Evolutionary conservation across 2,888 invertebrate species (phyloP).

Genomic region (Nephrotoma guestfalica): DNA sequence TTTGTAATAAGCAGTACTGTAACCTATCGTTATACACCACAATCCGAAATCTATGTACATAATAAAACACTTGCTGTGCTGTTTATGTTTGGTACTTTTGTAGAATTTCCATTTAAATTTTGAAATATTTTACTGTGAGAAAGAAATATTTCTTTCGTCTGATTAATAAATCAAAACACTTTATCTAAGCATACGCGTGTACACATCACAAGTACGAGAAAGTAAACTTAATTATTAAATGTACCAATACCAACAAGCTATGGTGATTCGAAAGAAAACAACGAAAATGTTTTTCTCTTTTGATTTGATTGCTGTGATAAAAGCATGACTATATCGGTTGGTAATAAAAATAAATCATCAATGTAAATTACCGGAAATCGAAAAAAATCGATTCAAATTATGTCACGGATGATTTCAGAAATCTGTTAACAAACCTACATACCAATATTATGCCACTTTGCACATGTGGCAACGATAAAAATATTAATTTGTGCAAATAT

Average conservation of each 20-base stretch:
- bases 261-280: not conserved
- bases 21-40: not conserved
- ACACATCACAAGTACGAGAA: not conserved
- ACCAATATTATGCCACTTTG: not conserved
- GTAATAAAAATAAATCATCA: not conserved
- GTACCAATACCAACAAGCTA: not conserved
- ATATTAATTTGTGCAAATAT: too few species aligned
- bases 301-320: not conserved
- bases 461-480: too few species aligned
- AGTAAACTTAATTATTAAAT: not conserved
- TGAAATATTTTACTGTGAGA: not conserved
- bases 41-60: not conserved
- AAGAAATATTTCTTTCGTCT: not conserved
- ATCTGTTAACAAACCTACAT: not conserved
- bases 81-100: not conserved
- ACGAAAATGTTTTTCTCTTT: not conserved
- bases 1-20: not conserved
- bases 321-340: not conserved
- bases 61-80: not conserved
- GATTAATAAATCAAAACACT: not conserved
- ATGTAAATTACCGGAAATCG: not conserved
- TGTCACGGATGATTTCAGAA: not conserved
- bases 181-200: not conserved
- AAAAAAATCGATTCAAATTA: not conserved
- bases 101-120: not conserved